phyloP scores from a whole-genome alignment of 2,797 vertebrate species.

The Etheostoma perlongum region DNA sequence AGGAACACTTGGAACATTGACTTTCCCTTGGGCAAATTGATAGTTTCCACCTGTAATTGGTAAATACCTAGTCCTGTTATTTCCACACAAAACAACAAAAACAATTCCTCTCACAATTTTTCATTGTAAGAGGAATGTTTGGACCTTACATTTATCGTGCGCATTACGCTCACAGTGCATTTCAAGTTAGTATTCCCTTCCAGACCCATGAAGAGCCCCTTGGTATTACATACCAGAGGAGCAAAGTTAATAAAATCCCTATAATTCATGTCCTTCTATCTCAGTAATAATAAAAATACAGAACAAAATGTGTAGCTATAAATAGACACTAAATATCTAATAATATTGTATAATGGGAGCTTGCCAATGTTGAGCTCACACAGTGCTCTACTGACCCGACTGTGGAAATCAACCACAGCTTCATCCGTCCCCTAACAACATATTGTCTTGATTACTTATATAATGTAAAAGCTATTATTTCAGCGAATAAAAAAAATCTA shows the following conservation, averaged over 20 bases:
- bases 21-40: conserved; percentile 31
- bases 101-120: conserved; percentile 36
- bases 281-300: conserved; percentile 46
- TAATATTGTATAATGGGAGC: conserved; percentile 56
- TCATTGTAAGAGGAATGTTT: conserved; percentile 49
- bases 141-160: conserved; percentile 40
- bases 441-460: conserved; percentile 30
- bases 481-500: neutral
- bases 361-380: conserved; percentile 55
- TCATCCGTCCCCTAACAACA: conserved; percentile 14
- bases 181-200: conserved; percentile 35
- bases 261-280: conserved; percentile 27
- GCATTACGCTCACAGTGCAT: conserved; percentile 7
- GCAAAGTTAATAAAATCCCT: conserved; percentile 41
- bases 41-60: conserved; percentile 53
- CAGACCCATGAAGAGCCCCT: conserved; percentile 21
- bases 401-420: conserved; percentile 53
- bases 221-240: conserved; percentile 31
- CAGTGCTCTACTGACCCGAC: conserved; percentile 52
- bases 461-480: conserved; percentile 13
- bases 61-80: conserved; percentile 46
- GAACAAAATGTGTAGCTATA: conserved; percentile 50
- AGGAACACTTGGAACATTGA: conserved; percentile 15
- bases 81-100: conserved; percentile 40
- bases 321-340: conserved; percentile 64